Conservation (phyloP, 2,113 vertebrate genomes). For the Chaetodon auriga region DNA sequence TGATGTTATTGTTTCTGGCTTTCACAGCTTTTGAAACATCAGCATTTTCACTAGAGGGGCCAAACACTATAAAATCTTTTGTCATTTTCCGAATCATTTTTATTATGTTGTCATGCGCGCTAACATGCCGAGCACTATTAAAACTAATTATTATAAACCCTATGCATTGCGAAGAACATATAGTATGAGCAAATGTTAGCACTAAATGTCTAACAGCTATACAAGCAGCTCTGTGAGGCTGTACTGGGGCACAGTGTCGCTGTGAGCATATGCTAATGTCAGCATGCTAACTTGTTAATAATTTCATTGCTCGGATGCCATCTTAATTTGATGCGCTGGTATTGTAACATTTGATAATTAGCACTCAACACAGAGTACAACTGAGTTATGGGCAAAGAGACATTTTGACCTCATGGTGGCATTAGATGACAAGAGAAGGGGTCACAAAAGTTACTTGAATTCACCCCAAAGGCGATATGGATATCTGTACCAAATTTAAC, state of each 20-base stretch:
- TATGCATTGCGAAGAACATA: background rate
- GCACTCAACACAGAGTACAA: background rate
- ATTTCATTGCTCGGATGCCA: background rate
- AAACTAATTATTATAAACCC: background rate
- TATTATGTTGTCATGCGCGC: background rate
- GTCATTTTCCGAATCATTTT: constrained; percentile 16
- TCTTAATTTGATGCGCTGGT: too few relatives aligned
- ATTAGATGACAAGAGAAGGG: background rate
- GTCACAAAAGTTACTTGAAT: background rate
- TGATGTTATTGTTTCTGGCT: constrained; percentile 47
- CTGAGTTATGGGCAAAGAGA: background rate
- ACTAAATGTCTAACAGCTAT: background rate
- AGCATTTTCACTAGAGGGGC: constrained; percentile 54
- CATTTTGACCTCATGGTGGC: background rate
- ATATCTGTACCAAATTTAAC: background rate
- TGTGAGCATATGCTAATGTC: background rate
- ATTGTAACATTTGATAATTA: background rate
- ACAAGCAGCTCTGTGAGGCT: background rate
- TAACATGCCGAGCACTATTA: constrained; percentile 1
- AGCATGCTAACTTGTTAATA: background rate
- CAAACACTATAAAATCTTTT: constrained; percentile 23
- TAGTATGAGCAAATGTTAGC: background rate
- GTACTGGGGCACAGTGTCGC: background rate
- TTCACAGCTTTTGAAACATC: constrained; percentile 55
- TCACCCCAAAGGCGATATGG: background rate